phyloP scores from a whole-genome alignment of 2,113 vertebrate genomes.

The Leptobrachium ailaonicum region DNA sequence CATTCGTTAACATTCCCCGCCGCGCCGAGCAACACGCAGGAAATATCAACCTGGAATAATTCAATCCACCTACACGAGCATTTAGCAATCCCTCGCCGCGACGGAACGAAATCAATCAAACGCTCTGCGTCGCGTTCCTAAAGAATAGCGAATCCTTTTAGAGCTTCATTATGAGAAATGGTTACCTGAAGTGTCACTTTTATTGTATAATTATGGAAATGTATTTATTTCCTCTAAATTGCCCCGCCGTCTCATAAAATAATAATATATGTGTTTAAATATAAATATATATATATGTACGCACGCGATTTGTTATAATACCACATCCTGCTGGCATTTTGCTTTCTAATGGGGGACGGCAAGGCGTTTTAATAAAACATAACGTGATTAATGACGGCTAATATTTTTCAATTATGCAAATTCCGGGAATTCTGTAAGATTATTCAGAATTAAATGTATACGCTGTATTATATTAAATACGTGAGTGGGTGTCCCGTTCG shows the following conservation, averaged over 20 bases:
- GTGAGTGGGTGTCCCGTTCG: constrained; percentile 25
- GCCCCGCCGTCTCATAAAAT: neutral
- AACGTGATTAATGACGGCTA: constrained; percentile 23
- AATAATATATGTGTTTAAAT: neutral
- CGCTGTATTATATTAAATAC: neutral
- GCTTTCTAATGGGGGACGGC: constrained; percentile 9
- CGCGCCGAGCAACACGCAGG: neutral
- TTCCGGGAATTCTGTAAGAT: constrained; percentile 1
- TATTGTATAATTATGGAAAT: neutral
- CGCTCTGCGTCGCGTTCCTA: neutral
- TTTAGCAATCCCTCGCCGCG: neutral
- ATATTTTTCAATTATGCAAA: constrained; percentile 24
- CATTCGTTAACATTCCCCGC: neutral
- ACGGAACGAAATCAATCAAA: neutral
- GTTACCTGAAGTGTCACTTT: constrained; percentile 16
- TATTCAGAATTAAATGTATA: constrained; percentile 18
- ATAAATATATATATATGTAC: too few species aligned
- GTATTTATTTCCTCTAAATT: constrained; percentile 16
- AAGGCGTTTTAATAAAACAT: constrained; percentile 28
- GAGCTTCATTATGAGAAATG: neutral
- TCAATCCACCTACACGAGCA: neutral
- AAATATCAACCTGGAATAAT: neutral
- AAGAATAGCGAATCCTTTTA: neutral
- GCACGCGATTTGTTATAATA: constrained; percentile 18
- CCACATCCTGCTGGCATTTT: constrained; percentile 15